Evolutionary conservation across 2,113 vertebrate species (phyloP).

Genomic region (Xyliphius kryptos): DNA sequence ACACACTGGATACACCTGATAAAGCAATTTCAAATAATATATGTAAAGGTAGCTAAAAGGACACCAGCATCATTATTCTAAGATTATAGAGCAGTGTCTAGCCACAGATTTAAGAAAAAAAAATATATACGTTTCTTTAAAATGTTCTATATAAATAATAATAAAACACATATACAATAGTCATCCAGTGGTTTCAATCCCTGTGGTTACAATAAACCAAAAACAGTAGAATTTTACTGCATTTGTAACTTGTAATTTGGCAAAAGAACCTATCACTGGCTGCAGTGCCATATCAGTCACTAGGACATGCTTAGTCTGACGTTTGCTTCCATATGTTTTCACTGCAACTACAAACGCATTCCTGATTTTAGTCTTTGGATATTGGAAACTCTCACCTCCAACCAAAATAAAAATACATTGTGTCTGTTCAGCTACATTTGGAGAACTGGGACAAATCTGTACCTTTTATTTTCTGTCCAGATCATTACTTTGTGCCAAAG

Average conservation of each 20-base stretch:
- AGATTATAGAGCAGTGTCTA: background rate
- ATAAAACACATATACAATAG: background rate
- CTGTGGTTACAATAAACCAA: background rate
- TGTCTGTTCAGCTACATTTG: background rate
- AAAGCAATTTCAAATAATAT: too few relatives aligned
- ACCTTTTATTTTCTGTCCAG: background rate
- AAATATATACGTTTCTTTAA: background rate
- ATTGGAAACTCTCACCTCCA: background rate
- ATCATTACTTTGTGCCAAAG: background rate
- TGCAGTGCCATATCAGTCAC: background rate
- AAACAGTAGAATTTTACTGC: background rate
- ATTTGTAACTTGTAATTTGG: background rate
- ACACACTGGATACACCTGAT: too few relatives aligned
- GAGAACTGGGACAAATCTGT: background rate
- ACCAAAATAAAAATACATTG: background rate
- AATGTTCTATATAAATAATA: background rate
- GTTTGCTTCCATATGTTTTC: background rate
- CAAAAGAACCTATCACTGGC: background rate
- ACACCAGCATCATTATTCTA: too few relatives aligned
- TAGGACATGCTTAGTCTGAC: background rate
- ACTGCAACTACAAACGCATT: slow-evolving; percentile 1
- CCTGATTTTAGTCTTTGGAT: background rate
- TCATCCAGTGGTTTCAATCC: background rate
- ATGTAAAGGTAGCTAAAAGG: too few relatives aligned
- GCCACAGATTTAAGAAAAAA: background rate